A percentile compares a stretch with the other conserved stretches of the same genome.
Conservation (phyloP, 2,113 vertebrate species). For the Arenaria interpres region DNA sequence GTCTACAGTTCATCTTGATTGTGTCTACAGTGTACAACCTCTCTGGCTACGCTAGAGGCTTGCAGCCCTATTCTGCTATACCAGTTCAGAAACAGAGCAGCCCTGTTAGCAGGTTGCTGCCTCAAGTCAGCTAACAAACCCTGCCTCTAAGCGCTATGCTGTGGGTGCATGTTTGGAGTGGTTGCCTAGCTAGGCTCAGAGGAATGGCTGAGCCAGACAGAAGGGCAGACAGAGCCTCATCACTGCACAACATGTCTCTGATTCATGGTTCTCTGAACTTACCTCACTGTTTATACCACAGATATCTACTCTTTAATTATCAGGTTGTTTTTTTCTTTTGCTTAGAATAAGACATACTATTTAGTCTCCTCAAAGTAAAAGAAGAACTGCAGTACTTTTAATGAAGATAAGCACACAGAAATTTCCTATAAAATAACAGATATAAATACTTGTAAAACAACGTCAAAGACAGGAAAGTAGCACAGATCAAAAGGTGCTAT, state of each 20-base stretch:
- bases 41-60: not conserved
- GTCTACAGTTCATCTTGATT: not conserved
- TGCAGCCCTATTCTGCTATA: not conserved
- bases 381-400: not conserved
- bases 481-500: not conserved
- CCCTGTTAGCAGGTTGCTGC: not conserved
- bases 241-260: not conserved
- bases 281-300: not conserved
- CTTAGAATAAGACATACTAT: not conserved
- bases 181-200: not conserved
- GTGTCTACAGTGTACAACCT: no score
- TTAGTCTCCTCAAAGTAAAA: not conserved
- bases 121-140: not conserved
- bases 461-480: not conserved
- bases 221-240: not conserved
- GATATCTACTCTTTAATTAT: not conserved
- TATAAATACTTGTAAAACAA: not conserved
- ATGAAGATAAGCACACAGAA: not conserved
- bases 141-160: accelerated
- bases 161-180: not conserved
- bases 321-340: not conserved
- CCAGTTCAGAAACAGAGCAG: not conserved
- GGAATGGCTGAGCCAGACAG: not conserved
- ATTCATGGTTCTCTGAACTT: not conserved
- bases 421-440: not conserved